A percentile compares a stretch with the other conserved stretches of the same genome.
These are phyloP conservation scores for Podarcis raffonei DNA, from an alignment of 2,113 vertebrate species.

Conservation along the genomic window DNA sequence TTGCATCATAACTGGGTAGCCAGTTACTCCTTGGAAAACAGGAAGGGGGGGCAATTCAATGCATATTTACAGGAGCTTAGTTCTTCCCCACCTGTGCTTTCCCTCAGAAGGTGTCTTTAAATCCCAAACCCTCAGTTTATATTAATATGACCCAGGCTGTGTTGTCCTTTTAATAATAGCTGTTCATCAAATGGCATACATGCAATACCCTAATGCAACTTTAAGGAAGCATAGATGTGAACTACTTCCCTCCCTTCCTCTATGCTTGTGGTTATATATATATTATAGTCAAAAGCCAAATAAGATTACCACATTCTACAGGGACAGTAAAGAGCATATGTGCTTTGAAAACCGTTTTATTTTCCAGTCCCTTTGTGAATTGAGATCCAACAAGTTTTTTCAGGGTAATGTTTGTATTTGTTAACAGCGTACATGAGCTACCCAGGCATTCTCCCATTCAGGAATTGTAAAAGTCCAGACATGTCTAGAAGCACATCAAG, in stretches of 20 bases:
- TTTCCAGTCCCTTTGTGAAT: background rate
- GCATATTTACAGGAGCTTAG: background rate
- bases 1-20: background rate
- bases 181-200: background rate
- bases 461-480: background rate
- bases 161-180: background rate
- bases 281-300: background rate
- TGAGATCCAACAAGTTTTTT: background rate
- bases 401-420: background rate
- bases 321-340: background rate
- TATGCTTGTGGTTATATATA: background rate
- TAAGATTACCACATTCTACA: background rate
- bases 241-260: background rate
- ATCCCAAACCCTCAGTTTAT: background rate
- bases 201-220: background rate
- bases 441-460: background rate
- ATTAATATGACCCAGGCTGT: background rate
- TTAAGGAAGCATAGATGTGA: background rate
- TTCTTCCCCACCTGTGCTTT: background rate
- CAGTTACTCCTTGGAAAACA: background rate
- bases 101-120: background rate
- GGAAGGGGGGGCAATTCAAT: no score
- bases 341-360: background rate
- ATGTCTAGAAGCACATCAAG: background rate
- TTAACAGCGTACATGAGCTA: background rate